These are phyloP conservation scores for Synergus laeviventris DNA, from an alignment of 2,888 invertebrate species.

Conservation along the genomic window DNA sequence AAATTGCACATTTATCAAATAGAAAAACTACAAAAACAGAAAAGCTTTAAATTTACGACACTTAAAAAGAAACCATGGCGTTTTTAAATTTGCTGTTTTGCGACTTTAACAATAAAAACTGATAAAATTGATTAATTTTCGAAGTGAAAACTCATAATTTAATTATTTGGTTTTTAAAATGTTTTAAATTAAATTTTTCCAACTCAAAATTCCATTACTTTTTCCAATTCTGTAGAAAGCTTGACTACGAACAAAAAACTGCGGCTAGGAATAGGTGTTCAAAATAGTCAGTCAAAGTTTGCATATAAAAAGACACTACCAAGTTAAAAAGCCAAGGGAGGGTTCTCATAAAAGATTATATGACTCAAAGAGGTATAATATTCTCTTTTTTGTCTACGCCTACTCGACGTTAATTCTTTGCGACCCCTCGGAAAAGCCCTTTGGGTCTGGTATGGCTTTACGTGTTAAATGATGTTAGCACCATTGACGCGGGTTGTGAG, in stretches of 20 bases:
- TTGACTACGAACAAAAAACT: background rate
- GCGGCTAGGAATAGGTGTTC: background rate
- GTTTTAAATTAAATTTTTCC: no score
- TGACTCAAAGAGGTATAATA: background rate
- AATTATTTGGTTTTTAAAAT: no score
- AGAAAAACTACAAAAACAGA: no score
- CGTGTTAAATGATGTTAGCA: constrained; percentile 12
- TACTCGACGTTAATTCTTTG: background rate
- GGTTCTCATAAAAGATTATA: background rate
- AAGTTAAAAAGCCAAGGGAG: background rate
- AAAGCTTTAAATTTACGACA: no score
- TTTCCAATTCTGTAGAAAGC: background rate
- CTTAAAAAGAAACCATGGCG: no score
- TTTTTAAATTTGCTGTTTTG: no score
- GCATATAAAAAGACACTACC: background rate
- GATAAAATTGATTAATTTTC: no score
- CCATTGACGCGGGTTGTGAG: constrained; percentile 4
- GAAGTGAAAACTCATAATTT: no score
- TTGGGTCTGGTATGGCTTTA: constrained; percentile 4
- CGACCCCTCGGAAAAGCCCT: background rate
- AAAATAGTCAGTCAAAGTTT: background rate
- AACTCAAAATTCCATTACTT: no score
- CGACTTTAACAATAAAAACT: no score
- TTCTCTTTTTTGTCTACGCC: background rate
- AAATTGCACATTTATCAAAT: no score